These are phyloP conservation scores for Eumerus sabulonum DNA, from an alignment of 2,888 invertebrate species.

Conservation along the genomic window DNA sequence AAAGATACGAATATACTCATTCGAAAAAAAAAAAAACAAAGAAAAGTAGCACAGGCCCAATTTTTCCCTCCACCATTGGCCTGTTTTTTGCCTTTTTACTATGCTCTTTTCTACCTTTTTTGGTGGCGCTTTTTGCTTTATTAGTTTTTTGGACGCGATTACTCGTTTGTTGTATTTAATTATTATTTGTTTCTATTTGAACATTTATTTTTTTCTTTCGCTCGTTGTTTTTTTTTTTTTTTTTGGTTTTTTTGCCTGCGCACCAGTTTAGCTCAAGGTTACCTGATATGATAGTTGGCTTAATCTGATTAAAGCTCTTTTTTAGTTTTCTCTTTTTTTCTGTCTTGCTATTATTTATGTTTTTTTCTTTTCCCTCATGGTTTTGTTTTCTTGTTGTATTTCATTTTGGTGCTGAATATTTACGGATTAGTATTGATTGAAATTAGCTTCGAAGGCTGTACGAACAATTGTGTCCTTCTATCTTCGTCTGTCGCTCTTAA, in stretches of 20 bases:
- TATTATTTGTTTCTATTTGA: conserved; percentile 53
- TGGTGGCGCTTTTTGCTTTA: conserved; percentile 1
- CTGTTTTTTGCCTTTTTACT: no score
- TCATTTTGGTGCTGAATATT: conserved; percentile 51
- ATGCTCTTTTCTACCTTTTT: not conserved
- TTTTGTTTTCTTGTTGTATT: conserved; percentile 14
- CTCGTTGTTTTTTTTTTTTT: no score
- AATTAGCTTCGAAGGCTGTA: conserved; percentile 58
- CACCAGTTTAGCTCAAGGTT: conserved; percentile 64
- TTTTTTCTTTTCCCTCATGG: conserved; percentile 14
- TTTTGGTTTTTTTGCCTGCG: conserved; percentile 50
- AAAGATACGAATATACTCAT: not conserved
- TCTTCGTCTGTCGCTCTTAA: not conserved
- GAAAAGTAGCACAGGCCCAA: conserved; percentile 59
- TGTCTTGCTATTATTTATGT: conserved; percentile 15
- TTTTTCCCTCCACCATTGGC: conserved; percentile 5
- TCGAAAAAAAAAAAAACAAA: conserved; percentile 6
- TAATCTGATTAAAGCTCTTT: conserved; percentile 64
- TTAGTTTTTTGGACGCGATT: conserved; percentile 41
- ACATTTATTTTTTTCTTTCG: no score
- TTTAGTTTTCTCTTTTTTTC: conserved; percentile 22
- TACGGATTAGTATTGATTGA: conserved; percentile 59
- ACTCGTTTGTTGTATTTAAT: conserved; percentile 62
- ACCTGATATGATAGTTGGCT: conserved; percentile 65
- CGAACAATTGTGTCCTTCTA: conserved; percentile 20